A percentile compares a stretch with the other conserved stretches of the same genome.
These are phyloP conservation scores for Mormoops blainvillei DNA, from an alignment of 2,113 vertebrate genomes.

Conservation along the genomic window DNA sequence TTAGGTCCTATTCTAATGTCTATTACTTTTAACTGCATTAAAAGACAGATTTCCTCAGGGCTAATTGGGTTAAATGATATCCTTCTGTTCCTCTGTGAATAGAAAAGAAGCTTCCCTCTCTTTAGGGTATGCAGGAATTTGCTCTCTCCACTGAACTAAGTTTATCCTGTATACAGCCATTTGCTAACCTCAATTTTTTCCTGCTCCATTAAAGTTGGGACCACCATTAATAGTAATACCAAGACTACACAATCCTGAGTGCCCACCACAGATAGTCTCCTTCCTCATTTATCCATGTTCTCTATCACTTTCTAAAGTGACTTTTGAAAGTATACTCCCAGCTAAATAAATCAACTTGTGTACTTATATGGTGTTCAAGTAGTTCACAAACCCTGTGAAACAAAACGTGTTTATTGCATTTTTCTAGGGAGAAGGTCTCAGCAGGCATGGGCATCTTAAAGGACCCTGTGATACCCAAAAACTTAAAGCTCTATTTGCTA, in stretches of 20 bases:
- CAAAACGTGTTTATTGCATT: background rate
- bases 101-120: background rate
- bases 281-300: background rate
- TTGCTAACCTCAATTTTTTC: background rate
- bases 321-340: background rate
- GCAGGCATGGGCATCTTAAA: background rate
- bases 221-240: background rate
- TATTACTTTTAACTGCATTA: slow-evolving; percentile 21
- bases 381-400: background rate
- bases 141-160: background rate
- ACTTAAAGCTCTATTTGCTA: background rate
- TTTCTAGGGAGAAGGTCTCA: background rate
- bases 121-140: background rate
- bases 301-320: background rate
- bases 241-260: background rate
- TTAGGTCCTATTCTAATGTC: background rate
- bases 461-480: background rate
- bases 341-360: background rate
- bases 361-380: background rate
- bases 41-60: background rate
- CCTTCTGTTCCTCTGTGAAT: slow-evolving; percentile 7
- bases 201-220: background rate
- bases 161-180: background rate
- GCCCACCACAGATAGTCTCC: background rate
- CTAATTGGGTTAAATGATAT: background rate